Percentiles rank a stretch among this genome's conserved stretches.
phyloP scores from a whole-genome alignment of 2,113 vertebrate genomes.

The Puffinus mauretanicus region DNA sequence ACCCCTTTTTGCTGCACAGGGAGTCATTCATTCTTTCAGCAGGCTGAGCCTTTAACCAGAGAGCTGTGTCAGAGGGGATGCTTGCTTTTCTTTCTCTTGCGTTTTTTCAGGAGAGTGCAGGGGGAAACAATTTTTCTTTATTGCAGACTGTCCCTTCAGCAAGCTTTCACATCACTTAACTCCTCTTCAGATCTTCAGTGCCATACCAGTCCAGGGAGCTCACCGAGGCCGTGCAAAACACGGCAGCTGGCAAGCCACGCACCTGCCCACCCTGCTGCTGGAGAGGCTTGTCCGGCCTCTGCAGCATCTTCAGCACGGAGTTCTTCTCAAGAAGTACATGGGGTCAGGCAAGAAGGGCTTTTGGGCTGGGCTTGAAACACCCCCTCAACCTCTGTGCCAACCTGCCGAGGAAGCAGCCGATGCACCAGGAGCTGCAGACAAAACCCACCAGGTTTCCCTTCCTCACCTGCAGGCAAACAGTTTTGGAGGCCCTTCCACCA shows the following conservation, averaged over 20 bases:
- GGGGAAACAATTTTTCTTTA: neutral
- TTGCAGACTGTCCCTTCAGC: neutral
- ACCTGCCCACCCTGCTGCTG: neutral
- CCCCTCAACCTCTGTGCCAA: neutral
- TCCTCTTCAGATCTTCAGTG: neutral
- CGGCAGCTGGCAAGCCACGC: neutral
- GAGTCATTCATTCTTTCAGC: fast-evolving
- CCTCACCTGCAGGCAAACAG: neutral
- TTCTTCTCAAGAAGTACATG: neutral
- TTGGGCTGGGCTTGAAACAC: neutral
- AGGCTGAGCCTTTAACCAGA: neutral
- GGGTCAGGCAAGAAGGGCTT: neutral
- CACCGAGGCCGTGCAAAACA: neutral
- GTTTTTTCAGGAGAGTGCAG: neutral
- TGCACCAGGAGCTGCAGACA: neutral
- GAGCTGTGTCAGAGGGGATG: fast-evolving
- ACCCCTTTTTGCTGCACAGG: neutral
- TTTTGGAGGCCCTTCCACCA: neutral
- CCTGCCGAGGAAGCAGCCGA: fast-evolving
- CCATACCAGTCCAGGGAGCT: neutral
- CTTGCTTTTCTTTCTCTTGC: neutral
- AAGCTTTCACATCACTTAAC: neutral
- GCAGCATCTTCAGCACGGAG: neutral
- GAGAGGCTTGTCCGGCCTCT: neutral
- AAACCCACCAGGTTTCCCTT: neutral